A percentile compares a stretch with the other conserved stretches of the same genome.
These are phyloP conservation scores for Cephus sareptanus DNA, from an alignment of 2,888 invertebrate genomes.

Conservation along the genomic window DNA sequence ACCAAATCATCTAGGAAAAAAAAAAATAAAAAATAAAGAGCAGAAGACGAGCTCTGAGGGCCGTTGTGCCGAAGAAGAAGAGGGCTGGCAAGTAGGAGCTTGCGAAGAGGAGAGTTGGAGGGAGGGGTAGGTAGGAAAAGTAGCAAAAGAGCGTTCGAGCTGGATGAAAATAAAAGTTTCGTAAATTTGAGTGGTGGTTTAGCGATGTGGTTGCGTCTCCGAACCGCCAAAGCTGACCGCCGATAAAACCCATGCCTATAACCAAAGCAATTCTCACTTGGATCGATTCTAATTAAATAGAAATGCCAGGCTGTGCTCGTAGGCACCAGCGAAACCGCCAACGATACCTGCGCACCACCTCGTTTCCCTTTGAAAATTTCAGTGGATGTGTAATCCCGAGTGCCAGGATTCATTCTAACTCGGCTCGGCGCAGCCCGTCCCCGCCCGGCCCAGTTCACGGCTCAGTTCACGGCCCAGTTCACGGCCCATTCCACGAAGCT, in stretches of 20 bases:
- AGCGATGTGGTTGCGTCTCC: constrained; percentile 15
- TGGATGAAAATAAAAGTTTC: constrained; percentile 41
- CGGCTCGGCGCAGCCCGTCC: too few species aligned
- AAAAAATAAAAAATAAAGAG: not conserved
- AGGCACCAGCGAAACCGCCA: constrained; percentile 1
- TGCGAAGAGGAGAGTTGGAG: constrained; percentile 11
- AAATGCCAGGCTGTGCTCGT: constrained; percentile 35
- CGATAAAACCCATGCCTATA: constrained; percentile 44
- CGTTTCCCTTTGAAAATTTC: constrained; percentile 7
- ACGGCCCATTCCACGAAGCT: too few species aligned
- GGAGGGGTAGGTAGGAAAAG: constrained; percentile 13
- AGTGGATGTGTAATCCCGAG: constrained; percentile 1
- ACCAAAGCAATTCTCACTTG: constrained; percentile 44
- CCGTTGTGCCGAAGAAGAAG: constrained; percentile 12
- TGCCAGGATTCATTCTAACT: too few species aligned
- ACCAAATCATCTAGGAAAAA: constrained; percentile 21
- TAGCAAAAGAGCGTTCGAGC: constrained; percentile 24
- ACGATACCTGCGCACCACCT: not conserved
- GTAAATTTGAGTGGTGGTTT: constrained; percentile 54
- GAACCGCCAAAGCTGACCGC: constrained; percentile 16
- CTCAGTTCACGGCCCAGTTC: too few species aligned
- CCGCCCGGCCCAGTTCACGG: too few species aligned
- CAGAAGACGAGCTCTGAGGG: not conserved
- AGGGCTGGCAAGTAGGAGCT: constrained; percentile 25
- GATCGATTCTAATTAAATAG: constrained; percentile 57